Percentiles rank a stretch among this genome's conserved stretches.
Conservation (phyloP, 1,140 invertebrate genomes). For the Drosophila truncata region DNA sequence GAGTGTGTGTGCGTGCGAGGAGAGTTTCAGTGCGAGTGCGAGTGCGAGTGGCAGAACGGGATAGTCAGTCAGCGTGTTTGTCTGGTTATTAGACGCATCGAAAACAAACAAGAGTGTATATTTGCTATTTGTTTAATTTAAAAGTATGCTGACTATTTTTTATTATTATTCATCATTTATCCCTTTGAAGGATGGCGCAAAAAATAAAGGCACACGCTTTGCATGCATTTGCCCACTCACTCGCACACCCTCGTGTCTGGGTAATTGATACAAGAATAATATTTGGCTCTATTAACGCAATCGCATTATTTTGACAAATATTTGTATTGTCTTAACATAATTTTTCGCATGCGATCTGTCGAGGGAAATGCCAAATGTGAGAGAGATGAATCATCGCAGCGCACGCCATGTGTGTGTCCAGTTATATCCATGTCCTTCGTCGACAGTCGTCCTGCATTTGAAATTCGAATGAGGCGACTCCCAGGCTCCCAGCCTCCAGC, state of each 20-base stretch:
- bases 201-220: slow-evolving; percentile 9
- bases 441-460: slow-evolving; percentile 57
- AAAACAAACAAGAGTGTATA: slow-evolving; percentile 43
- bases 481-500: background rate
- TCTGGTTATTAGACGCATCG: slow-evolving; percentile 45
- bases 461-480: slow-evolving; percentile 75
- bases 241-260: slow-evolving; percentile 19
- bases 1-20: slow-evolving; percentile 13
- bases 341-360: slow-evolving; percentile 74
- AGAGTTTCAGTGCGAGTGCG: slow-evolving; percentile 15
- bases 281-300: slow-evolving; percentile 84
- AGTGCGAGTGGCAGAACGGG: slow-evolving; percentile 15
- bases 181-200: slow-evolving; percentile 13
- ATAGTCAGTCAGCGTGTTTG: slow-evolving; percentile 31
- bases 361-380: slow-evolving; percentile 20
- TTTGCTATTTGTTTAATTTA: slow-evolving; percentile 62
- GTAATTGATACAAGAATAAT: slow-evolving; percentile 84
- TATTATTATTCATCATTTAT: slow-evolving; percentile 37
- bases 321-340: slow-evolving; percentile 84
- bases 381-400: slow-evolving; percentile 25
- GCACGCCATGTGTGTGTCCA: slow-evolving; percentile 50
- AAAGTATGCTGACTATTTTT: slow-evolving; percentile 71
- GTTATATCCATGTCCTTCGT: slow-evolving; percentile 42
- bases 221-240: slow-evolving; percentile 1
- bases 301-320: slow-evolving; percentile 84